Base-by-base conservation (phyloP, 2,113 vertebrate genomes). In the Myiagra hebetior region DNA sequence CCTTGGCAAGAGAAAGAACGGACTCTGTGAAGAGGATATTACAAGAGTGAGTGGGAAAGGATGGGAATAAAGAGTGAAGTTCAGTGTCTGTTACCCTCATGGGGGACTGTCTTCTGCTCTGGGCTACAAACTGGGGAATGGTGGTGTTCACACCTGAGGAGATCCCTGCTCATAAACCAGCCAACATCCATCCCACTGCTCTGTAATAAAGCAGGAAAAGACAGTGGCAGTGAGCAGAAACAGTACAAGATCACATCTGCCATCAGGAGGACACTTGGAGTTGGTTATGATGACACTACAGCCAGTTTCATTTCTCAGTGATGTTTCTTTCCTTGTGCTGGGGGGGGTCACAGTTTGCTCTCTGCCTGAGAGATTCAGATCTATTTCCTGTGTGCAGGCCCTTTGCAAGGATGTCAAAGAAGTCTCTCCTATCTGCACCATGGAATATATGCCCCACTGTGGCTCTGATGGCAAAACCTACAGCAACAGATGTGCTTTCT, bases 391-490 rank as follows among this genome's bases (percentile, higher is more conserved):
- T 31, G 11, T 64, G 49, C 88, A 97, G 96, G 96, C 87, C 4
- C 3, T 87, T 16, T 97, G 96, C 91, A 86, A 70, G n/a, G 1
- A 0, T 13, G 1, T 26, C 15, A 0, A 13, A 2, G 39, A 75
- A 28, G 5, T 37, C 5, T 28, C 85, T 37, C 0, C 4, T 4
- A 0, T 64, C 0, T 97, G 96, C 73, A 68, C 90, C 37, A 0
- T 69, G 92, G 79, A 96, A 3, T 79, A 82, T 27, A 0, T 74
- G 1, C 88, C 97, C 28, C 95, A 98, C 72, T 98, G 98, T 2
- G 97, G 95, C 67, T 98, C 98, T 70, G 96, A 98, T 56, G 97
- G 97, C 37, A 63, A 85, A 82, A 98, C 93, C 46, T 97, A 97
- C 7, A 0, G 69, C 59, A 98, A 98, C 78, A 47, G 0, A 55